A percentile compares a stretch with the other conserved stretches of the same genome.
phyloP scores from a whole-genome alignment of 1,140 invertebrate species.

The Drosophila lowei region DNA sequence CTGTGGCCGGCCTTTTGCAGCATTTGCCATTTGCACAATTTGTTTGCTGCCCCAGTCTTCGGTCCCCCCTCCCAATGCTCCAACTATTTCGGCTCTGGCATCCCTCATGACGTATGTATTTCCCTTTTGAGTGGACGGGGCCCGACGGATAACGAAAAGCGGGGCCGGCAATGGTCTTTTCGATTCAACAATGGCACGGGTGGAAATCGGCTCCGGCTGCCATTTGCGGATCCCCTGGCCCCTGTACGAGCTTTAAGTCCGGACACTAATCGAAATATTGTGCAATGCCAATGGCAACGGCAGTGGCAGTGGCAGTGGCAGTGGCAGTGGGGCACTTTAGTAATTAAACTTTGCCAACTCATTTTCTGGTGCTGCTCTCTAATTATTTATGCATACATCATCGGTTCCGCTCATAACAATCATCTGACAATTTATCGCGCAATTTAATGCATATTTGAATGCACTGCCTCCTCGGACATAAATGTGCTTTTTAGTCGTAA shows the following conservation, averaged over 20 bases:
- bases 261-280: constrained; percentile 62
- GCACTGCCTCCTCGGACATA: constrained; percentile 7
- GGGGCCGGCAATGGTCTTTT: constrained; percentile 8
- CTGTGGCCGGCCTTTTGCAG: constrained; percentile 37
- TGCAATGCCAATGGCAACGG: constrained; percentile 12
- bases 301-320: too few relatives aligned
- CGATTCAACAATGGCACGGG: constrained; percentile 25
- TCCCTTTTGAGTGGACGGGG: constrained; percentile 16
- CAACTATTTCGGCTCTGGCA: neutral
- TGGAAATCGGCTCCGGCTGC: constrained; percentile 44
- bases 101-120: constrained; percentile 53
- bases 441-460: constrained; percentile 72
- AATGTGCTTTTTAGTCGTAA: constrained; percentile 30
- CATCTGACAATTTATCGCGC: constrained; percentile 57
- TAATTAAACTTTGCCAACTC: constrained; percentile 71
- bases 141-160: neutral
- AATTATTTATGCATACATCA: constrained; percentile 72
- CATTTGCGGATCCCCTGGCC: neutral
- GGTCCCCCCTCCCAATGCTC: neutral
- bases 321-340: constrained; percentile 50
- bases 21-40: constrained; percentile 68
- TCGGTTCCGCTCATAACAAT: constrained; percentile 17
- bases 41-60: constrained; percentile 37
- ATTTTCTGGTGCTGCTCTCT: constrained; percentile 62
- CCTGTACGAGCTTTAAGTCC: too few relatives aligned